Conservation (phyloP, 2,113 vertebrate species). For the Aix galericulata region DNA sequence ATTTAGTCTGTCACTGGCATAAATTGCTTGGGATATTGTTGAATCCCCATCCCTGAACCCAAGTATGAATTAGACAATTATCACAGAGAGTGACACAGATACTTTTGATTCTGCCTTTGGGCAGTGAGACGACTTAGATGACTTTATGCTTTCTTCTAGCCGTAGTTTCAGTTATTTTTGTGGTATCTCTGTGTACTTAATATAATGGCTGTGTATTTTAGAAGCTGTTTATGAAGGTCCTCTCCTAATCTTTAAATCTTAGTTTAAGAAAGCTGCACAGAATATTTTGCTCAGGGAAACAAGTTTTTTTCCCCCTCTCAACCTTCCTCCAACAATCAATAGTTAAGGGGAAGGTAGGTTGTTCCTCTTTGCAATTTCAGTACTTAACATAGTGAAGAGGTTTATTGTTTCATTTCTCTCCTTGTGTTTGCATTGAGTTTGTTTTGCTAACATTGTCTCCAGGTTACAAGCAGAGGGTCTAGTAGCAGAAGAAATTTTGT, state of each 20-base stretch:
- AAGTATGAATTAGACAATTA: background rate
- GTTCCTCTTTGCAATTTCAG: background rate
- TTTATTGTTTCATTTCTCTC: background rate
- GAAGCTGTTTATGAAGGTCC: background rate
- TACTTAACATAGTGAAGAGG: rapidly evolving
- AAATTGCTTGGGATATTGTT: background rate
- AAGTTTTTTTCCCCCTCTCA: rapidly evolving
- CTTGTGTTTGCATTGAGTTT: background rate
- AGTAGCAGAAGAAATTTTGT: background rate
- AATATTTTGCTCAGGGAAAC: background rate
- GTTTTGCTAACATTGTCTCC: background rate
- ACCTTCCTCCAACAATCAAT: background rate
- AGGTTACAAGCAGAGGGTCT: background rate
- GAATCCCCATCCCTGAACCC: background rate
- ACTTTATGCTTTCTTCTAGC: background rate
- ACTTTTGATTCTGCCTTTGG: background rate
- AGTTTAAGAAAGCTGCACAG: background rate
- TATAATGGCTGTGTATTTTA: background rate
- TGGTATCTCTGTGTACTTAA: background rate
- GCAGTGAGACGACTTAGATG: background rate
- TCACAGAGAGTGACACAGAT: background rate
- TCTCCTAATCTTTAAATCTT: background rate
- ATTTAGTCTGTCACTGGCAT: background rate
- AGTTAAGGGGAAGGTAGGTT: background rate
- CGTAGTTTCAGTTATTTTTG: background rate